phyloP scores from a whole-genome alignment of 1,140 invertebrate genomes.

The Sesamia nonagrioides region DNA sequence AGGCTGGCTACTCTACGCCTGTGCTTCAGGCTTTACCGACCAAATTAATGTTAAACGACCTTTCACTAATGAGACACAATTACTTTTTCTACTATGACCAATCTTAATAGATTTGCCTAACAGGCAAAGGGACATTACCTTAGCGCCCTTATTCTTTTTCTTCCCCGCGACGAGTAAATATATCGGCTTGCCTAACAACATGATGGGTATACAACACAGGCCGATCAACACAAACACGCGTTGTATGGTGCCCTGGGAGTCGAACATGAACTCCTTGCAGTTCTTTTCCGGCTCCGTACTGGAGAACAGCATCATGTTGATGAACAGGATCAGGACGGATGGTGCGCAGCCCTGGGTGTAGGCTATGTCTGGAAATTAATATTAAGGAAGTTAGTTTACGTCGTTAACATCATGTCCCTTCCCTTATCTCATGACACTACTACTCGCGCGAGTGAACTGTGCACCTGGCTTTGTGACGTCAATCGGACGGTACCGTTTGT shows the following conservation, averaged over 20 bases:
- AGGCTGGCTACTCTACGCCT: too few relatives aligned
- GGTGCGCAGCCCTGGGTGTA: conserved; percentile 92
- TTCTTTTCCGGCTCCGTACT: conserved; percentile 81
- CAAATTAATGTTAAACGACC: too few relatives aligned
- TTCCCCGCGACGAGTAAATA: conserved; percentile 87
- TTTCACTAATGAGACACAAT: too few relatives aligned
- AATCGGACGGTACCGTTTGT: too few relatives aligned
- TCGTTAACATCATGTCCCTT: too few relatives aligned
- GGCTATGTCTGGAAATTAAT: conserved; percentile 68
- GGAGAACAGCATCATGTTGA: conserved; percentile 96
- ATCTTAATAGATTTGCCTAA: too few relatives aligned
- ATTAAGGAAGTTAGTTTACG: neutral
- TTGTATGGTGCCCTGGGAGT: conserved; percentile 91
- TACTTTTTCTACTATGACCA: too few relatives aligned
- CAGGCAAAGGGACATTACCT: too few relatives aligned
- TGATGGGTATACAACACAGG: conserved; percentile 95
- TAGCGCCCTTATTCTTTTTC: conserved; percentile 69
- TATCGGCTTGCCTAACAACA: conserved; percentile 97
- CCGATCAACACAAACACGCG: conserved; percentile 92
- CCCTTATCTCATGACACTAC: too few relatives aligned
- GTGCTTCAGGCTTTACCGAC: too few relatives aligned
- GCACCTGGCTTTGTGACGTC: too few relatives aligned
- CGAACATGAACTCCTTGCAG: conserved; percentile 92
- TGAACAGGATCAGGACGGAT: conserved; percentile 96
- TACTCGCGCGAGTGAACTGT: too few relatives aligned